Evolutionary conservation across 2,797 vertebrate species (phyloP), one percentile per base, ranked within the genome.

Genomic region (Tragopan temminckii): DNA sequence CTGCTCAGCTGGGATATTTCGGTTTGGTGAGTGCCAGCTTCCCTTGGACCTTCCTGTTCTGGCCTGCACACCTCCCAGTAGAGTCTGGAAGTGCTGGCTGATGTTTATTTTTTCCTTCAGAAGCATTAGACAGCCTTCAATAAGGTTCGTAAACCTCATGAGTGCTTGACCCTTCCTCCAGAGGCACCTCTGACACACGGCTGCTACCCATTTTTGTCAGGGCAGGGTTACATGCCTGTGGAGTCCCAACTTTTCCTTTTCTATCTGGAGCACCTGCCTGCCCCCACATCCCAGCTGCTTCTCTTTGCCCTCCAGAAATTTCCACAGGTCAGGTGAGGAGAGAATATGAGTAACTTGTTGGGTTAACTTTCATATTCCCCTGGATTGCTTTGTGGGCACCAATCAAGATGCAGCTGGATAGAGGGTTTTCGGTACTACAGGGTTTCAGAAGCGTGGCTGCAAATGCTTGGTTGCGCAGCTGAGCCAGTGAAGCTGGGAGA

Each of bases 391-490:
- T 21, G 29, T 70, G 71, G 59, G 40, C 23, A 46, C 11, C 24
- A 24, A 50, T 46, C 29, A 66, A 25, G 19, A 14, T 35, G 62
- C 46, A 88, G 38, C 45, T 55, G 38, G 50, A 11, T 74, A 55
- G 21, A 59, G 46, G 27, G 31, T 89, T 91, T 75, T 88, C 62
- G 93, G 36, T 19, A 46, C 31, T n/a, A n/a, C 42, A 15, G 79
- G 43, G n/a, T 59, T 55, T 62, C 52, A 86, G 40, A 61, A 72
- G 29, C 0, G 0, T 20, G 46, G 43, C 57, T 84, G 70, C 17
- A 84, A 46, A 29, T 52, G 59, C 38, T 80, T 9, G 1, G 12
- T 27, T 50, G n/a, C 3, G 9, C 27, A 52, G 25, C 57, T 80
- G 66, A 80, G 82, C 27, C 5, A 36, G 27, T 78, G 61, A 72